Evolutionary conservation across 2,113 vertebrate species (phyloP).

Genomic region (Bufo bufo): DNA sequence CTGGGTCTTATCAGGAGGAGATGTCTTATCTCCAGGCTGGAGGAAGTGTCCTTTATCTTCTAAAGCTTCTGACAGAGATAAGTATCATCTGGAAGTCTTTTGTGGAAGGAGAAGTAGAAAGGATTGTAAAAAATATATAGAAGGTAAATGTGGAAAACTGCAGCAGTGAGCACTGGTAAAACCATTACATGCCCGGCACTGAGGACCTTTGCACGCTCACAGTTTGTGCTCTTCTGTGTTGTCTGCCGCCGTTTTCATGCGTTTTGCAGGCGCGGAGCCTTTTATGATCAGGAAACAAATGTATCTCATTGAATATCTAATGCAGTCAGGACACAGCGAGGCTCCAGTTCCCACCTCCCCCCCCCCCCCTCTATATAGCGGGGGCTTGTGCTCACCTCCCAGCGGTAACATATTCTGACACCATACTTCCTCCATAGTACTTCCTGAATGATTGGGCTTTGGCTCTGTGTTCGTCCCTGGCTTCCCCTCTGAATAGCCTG

Average conservation of each 20-base stretch:
- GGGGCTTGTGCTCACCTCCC: constrained; percentile 15
- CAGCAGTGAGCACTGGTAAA: neutral
- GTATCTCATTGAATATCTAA: constrained; percentile 42
- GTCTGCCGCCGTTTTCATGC: neutral
- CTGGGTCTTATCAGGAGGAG: neutral
- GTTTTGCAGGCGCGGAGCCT: neutral
- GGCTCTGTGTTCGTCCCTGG: constrained; percentile 42
- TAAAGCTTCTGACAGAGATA: neutral
- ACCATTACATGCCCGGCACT: too few relatives aligned
- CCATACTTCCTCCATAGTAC: constrained; percentile 54
- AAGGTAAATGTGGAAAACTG: too few relatives aligned
- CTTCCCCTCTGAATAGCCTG: neutral
- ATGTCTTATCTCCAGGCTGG: neutral
- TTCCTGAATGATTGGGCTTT: constrained; percentile 58
- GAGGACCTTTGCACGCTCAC: too few relatives aligned
- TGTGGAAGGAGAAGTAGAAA: neutral
- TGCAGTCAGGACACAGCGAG: neutral
- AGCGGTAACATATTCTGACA: constrained; percentile 29
- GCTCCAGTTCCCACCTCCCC: constrained; percentile 32
- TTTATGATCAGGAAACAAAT: constrained; percentile 16
- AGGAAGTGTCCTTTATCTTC: neutral
- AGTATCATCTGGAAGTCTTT: neutral
- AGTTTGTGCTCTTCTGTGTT: too few relatives aligned
- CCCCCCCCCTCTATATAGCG: constrained; percentile 2
- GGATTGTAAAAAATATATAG: neutral